These are phyloP conservation scores for Scomber colias DNA, from an alignment of 2,113 vertebrate genomes.

Conservation along the genomic window DNA sequence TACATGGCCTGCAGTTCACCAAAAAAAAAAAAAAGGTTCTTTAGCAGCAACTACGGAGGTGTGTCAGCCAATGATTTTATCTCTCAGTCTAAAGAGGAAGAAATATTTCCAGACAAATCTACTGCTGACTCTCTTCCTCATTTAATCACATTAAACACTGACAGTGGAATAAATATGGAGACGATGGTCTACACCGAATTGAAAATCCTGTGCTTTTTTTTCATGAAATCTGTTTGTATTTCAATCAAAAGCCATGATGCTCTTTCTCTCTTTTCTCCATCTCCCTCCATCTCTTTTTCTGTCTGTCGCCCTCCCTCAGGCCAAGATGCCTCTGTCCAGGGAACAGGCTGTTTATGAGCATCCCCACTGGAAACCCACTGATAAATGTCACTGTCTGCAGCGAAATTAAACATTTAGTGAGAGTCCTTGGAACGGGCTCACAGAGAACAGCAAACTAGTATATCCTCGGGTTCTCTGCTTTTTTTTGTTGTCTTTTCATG, in stretches of 20 bases:
- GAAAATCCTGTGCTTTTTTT: conserved; percentile 18
- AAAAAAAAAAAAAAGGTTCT: not conserved
- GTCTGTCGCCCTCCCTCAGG: conserved; percentile 44
- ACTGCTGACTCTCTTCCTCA: not conserved
- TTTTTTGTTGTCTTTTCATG: conserved; percentile 54
- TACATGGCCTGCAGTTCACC: too few relatives aligned
- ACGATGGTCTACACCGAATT: conserved; percentile 25
- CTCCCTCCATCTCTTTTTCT: conserved; percentile 43
- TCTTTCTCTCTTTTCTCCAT: conserved; percentile 23
- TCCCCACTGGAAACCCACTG: conserved; percentile 61
- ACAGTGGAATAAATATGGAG: conserved; percentile 14
- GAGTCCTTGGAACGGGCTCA: conserved; percentile 68
- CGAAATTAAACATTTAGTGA: conserved; percentile 76
- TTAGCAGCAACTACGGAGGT: not conserved
- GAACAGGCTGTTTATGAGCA: conserved; percentile 64
- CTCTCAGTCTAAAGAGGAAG: not conserved
- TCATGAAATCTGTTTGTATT: conserved; percentile 21
- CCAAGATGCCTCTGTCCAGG: conserved; percentile 55
- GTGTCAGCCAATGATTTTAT: not conserved
- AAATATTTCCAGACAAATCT: not conserved
- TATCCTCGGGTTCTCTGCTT: conserved; percentile 55
- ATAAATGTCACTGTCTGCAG: conserved; percentile 73
- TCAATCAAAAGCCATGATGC: conserved; percentile 33
- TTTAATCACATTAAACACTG: conserved; percentile 31
- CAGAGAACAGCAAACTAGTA: conserved; percentile 49